Conservation (phyloP, 2,113 vertebrate genomes). For the Phylloscopus trochilus region DNA sequence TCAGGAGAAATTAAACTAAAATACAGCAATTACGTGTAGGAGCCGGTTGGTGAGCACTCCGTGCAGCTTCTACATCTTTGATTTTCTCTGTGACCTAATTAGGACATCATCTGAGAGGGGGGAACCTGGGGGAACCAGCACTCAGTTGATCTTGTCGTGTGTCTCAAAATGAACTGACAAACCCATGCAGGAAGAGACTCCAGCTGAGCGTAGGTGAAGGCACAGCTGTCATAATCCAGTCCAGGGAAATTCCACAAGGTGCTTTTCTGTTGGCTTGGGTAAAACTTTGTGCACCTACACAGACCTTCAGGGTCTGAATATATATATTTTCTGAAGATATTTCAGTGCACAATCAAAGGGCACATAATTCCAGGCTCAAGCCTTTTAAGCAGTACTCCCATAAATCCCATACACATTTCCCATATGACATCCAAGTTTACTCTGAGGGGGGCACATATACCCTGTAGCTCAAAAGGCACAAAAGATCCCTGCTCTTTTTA, state of each 20-base stretch:
- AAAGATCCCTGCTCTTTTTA: neutral
- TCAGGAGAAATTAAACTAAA: neutral
- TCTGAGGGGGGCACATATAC: neutral
- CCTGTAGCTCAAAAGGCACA: neutral
- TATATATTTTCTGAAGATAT: neutral
- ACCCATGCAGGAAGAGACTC: neutral
- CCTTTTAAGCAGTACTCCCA: neutral
- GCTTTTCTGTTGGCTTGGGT: neutral
- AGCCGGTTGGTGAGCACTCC: neutral
- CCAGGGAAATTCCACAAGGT: neutral
- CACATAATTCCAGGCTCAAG: neutral
- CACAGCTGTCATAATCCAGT: neutral
- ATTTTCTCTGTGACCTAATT: slow-evolving; percentile 31
- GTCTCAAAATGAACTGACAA: neutral
- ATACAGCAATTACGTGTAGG: neutral
- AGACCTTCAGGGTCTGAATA: neutral
- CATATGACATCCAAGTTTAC: neutral
- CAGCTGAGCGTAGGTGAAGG: neutral
- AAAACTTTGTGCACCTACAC: neutral
- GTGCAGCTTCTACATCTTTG: neutral
- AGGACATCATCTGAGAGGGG: neutral
- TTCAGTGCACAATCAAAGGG: neutral
- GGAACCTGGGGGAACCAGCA: neutral
- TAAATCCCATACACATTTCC: neutral
- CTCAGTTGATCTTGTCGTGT: neutral